phyloP scores from a whole-genome alignment of 2,888 invertebrate species.

The Synanthedon myopaeformis region DNA sequence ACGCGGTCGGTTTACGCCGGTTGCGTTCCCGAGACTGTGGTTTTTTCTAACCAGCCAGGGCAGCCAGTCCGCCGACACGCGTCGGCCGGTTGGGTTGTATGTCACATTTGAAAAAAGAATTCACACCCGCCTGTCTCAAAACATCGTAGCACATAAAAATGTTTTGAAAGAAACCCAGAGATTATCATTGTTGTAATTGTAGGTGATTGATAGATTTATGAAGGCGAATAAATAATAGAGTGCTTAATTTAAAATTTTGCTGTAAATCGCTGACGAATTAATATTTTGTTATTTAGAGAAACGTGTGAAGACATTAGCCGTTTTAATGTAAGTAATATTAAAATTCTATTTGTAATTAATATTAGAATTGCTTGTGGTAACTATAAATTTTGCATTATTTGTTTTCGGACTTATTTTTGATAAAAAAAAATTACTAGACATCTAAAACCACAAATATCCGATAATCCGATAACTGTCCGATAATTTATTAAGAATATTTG shows the following conservation, averaged over 20 bases:
- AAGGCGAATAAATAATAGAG: not conserved
- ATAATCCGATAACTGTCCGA: too few relatives aligned
- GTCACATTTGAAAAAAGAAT: not conserved
- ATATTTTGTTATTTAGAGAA: not conserved
- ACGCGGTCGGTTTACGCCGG: constrained; percentile 55
- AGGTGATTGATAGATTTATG: not conserved
- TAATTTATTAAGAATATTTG: too few relatives aligned
- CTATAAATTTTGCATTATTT: too few relatives aligned
- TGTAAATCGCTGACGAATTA: not conserved
- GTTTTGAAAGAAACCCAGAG: not conserved
- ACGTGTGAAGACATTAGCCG: not conserved
- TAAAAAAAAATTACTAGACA: too few relatives aligned
- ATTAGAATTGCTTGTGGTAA: too few relatives aligned
- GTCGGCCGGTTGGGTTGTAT: constrained; percentile 16
- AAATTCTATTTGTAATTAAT: too few relatives aligned
- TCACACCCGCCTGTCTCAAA: not conserved
- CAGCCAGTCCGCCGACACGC: constrained; percentile 32
- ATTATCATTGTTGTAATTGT: not conserved
- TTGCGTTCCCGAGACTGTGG: constrained; percentile 39
- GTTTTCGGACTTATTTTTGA: too few relatives aligned
- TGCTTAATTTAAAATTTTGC: not conserved
- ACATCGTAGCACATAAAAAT: not conserved
- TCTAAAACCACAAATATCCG: too few relatives aligned
- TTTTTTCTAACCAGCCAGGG: constrained; percentile 35
- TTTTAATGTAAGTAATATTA: not conserved